These are phyloP conservation scores for Toxotes lorentzi DNA, from an alignment of 2,797 vertebrate species.

Conservation along the genomic window DNA sequence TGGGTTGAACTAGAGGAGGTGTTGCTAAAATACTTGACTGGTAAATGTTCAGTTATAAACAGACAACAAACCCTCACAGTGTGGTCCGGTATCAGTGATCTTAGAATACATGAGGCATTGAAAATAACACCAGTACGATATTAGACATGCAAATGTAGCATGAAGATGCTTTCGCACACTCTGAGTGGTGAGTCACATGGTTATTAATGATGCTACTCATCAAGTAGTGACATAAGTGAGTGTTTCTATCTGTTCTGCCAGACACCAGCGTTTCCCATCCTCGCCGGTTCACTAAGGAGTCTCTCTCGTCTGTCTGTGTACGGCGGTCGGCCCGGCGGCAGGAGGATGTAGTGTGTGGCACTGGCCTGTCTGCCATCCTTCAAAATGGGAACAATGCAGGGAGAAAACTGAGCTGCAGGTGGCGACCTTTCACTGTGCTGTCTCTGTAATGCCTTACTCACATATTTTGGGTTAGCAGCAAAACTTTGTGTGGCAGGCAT, in stretches of 20 bases:
- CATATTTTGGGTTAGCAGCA: slow-evolving; percentile 96
- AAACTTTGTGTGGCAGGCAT: slow-evolving; percentile 99
- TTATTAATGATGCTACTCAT: slow-evolving; percentile 34
- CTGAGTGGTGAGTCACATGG: slow-evolving; percentile 11
- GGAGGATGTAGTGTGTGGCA: slow-evolving; percentile 95
- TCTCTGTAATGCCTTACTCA: slow-evolving; percentile 92
- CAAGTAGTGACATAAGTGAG: slow-evolving; percentile 21
- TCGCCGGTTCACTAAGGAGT: slow-evolving; percentile 88
- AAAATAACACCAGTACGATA: slow-evolving; percentile 8
- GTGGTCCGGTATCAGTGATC: slow-evolving; percentile 20
- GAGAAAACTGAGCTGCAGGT: slow-evolving; percentile 58
- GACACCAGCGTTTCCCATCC: slow-evolving; percentile 69
- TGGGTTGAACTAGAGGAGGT: background rate
- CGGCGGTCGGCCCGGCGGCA: slow-evolving; percentile 90
- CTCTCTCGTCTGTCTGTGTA: slow-evolving; percentile 90
- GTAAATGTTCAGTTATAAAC: slow-evolving; percentile 61
- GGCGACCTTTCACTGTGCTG: slow-evolving; percentile 89
- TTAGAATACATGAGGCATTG: slow-evolving; percentile 28
- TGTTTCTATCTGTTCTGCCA: slow-evolving; percentile 83
- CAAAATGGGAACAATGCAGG: slow-evolving; percentile 96
- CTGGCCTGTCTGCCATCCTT: slow-evolving; percentile 96
- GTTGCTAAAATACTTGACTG: slow-evolving; percentile 69
- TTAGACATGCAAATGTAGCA: slow-evolving; percentile 27
- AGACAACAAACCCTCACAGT: slow-evolving; percentile 43
- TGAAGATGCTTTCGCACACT: slow-evolving; percentile 28